These are phyloP conservation scores for Acanthaster planci DNA, from an alignment of 35 echinoderm and acorn worm genomes.

Conservation along the genomic window DNA sequence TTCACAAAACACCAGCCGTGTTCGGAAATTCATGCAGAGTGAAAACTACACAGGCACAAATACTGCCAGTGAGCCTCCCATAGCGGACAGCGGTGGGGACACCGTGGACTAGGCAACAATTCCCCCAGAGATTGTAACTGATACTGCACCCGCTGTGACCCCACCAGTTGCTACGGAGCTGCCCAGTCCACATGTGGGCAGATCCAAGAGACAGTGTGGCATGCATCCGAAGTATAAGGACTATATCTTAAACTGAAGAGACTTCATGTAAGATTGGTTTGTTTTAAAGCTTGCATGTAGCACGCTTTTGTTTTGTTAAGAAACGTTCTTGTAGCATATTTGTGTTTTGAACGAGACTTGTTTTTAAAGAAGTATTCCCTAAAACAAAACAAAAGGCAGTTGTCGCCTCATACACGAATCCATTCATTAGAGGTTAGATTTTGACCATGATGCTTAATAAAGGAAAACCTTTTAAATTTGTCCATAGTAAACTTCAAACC, in stretches of 20 bases:
- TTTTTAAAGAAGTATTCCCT: no score
- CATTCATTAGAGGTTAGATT: no score
- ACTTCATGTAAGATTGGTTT: not conserved
- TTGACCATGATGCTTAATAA: no score
- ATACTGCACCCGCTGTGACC: not conserved
- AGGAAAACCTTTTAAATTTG: no score
- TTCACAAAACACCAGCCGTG: not conserved
- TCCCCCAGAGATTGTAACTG: no score
- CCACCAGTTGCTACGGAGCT: not conserved
- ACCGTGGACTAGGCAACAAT: not conserved
- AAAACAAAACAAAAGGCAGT: no score
- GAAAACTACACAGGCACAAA: not conserved
- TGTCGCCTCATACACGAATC: no score
- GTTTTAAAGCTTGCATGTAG: no score
- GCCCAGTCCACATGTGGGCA: not conserved
- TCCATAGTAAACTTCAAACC: no score
- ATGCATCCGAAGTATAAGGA: constrained; percentile 8
- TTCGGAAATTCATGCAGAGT: not conserved
- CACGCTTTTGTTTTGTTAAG: no score
- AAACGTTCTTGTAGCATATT: no score
- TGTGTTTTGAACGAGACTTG: no score
- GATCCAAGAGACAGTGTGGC: constrained; percentile 10
- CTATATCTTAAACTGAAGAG: not conserved
- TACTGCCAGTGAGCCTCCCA: not conserved
- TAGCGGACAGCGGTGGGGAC: not conserved